These are phyloP conservation scores for Toxostoma redivivum DNA, from an alignment of 2,113 vertebrate genomes.

Conservation along the genomic window DNA sequence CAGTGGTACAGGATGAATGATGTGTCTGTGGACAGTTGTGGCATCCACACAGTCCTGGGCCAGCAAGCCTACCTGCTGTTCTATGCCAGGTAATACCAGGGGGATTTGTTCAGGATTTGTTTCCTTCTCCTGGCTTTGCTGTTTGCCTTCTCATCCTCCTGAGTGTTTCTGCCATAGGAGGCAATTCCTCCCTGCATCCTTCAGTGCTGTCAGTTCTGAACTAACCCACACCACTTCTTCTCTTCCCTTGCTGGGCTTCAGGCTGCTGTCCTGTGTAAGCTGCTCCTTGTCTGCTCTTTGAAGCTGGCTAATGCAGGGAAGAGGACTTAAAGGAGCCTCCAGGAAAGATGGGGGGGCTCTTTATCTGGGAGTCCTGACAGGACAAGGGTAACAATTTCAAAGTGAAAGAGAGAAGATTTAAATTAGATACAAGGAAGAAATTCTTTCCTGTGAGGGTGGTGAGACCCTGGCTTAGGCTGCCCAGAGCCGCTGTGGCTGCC, in stretches of 20 bases:
- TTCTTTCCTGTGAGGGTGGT: not conserved
- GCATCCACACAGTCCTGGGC: not conserved
- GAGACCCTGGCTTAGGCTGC: rapidly evolving
- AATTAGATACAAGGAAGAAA: not conserved
- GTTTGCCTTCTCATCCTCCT: not conserved
- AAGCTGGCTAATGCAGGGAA: not conserved
- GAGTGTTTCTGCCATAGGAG: not conserved
- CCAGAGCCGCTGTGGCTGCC: not conserved
- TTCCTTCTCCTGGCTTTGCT: not conserved
- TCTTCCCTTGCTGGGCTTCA: not conserved
- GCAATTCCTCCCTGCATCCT: not conserved
- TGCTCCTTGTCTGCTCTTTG: not conserved
- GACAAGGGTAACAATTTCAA: not conserved
- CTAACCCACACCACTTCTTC: not conserved
- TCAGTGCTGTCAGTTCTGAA: conserved; percentile 59
- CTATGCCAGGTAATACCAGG: not conserved
- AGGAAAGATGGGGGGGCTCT: not conserved
- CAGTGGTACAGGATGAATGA: not conserved
- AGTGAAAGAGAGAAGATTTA: not conserved
- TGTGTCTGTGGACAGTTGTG: not conserved
- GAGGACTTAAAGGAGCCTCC: not conserved
- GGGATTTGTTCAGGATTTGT: rapidly evolving
- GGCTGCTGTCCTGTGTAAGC: not conserved
- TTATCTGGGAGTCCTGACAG: not conserved
- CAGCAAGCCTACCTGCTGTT: not conserved